Evolutionary conservation across 2,797 vertebrate genomes (phyloP).

Genomic region (Manis crassicaudata): DNA sequence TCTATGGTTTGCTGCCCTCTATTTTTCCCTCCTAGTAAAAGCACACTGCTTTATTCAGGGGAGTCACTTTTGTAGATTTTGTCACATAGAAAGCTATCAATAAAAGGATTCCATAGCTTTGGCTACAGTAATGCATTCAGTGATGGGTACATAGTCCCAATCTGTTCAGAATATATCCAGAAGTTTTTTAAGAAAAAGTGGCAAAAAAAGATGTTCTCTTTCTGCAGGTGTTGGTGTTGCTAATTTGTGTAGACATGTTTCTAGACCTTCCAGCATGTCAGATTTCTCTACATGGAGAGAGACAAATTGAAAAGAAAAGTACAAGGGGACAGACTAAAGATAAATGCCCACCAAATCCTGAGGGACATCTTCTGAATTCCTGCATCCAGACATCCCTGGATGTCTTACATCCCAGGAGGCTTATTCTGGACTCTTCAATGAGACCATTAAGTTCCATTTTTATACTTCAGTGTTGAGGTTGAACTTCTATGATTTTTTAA

Average conservation of each 20-base stretch:
- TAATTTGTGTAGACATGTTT: background rate
- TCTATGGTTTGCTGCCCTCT: background rate
- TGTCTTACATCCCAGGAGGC: too few species aligned
- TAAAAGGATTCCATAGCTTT: background rate
- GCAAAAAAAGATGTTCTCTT: background rate
- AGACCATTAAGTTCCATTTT: background rate
- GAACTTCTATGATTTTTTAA: constrained; percentile 9
- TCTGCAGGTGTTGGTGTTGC: background rate
- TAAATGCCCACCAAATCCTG: background rate
- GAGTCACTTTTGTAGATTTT: background rate
- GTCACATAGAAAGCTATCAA: background rate
- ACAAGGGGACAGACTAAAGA: background rate
- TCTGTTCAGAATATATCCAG: background rate
- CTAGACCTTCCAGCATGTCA: background rate
- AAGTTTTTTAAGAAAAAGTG: background rate
- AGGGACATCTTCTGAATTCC: background rate
- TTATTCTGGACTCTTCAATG: background rate
- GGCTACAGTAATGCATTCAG: background rate
- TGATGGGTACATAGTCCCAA: too few species aligned
- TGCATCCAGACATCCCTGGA: background rate
- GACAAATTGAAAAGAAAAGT: background rate
- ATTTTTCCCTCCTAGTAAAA: background rate
- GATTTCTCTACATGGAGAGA: background rate
- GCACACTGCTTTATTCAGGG: background rate
- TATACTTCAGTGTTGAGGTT: background rate